Percentiles rank a stretch among this genome's conserved stretches.
Conservation (phyloP, 2,113 vertebrate genomes). For the Upupa epops region DNA sequence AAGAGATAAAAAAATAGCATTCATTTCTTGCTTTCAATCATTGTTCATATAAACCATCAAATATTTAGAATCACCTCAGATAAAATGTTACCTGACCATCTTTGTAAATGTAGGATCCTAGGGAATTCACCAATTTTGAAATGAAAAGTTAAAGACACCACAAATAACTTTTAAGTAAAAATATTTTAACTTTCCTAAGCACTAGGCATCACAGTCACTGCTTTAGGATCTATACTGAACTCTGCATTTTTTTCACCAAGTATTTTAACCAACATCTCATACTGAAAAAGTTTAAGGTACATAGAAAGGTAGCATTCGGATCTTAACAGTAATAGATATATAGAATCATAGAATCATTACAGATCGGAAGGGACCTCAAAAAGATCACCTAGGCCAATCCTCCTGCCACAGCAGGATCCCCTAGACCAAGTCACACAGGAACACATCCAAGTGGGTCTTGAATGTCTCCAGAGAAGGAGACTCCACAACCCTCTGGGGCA, state of each 20-base stretch:
- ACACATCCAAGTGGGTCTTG: too few species aligned
- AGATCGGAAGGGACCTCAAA: too few species aligned
- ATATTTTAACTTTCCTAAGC: conserved; percentile 1
- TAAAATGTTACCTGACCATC: not conserved
- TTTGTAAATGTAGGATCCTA: not conserved
- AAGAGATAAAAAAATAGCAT: conserved; percentile 18
- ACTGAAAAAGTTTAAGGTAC: not conserved
- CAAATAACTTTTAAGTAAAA: conserved; percentile 9
- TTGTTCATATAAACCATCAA: not conserved
- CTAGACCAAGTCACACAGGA: too few species aligned
- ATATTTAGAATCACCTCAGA: conserved; percentile 20
- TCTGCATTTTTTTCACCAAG: not conserved
- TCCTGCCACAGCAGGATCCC: too few species aligned
- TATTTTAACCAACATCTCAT: conserved; percentile 23
- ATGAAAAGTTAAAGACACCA: not conserved
- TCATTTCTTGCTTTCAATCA: not conserved
- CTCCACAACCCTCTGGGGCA: too few species aligned
- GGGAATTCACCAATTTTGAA: conserved; percentile 2
- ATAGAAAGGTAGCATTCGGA: not conserved
- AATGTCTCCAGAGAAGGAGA: too few species aligned
- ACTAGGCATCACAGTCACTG: not conserved
- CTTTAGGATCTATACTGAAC: conserved; percentile 23
- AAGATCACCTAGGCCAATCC: too few species aligned
- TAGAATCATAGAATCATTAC: too few species aligned
- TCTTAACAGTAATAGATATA: conserved; percentile 30